Evolutionary conservation across 2,797 vertebrate species (phyloP).

Genomic region (Neomorphus geoffroyi): DNA sequence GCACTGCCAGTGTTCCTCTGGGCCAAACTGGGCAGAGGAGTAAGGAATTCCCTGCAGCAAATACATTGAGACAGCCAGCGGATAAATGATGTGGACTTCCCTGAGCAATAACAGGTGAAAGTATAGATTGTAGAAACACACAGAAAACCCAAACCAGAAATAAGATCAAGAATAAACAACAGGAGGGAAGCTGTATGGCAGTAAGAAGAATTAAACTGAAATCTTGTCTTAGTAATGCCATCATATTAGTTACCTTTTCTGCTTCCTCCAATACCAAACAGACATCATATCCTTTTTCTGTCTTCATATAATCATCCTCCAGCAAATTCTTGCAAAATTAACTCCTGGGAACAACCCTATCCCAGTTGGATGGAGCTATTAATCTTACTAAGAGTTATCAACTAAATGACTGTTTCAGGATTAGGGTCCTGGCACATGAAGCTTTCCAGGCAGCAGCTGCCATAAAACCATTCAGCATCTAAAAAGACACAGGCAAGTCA

Average conservation of each 20-base stretch:
- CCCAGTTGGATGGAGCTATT: not conserved
- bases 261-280: not conserved
- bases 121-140: not conserved
- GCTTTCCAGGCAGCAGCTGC: not conserved
- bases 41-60: not conserved
- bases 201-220: not conserved
- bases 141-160: not conserved
- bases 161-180: not conserved
- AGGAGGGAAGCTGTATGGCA: not conserved
- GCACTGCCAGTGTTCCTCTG: not conserved
- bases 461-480: not conserved
- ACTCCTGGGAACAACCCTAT: not conserved
- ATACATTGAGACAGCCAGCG: not conserved
- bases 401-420: not conserved
- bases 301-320: not conserved
- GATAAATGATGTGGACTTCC: not conserved
- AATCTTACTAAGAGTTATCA: not conserved
- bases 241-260: not conserved
- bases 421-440: not conserved
- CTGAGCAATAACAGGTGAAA: not conserved
- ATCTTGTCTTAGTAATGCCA: not conserved
- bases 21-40: not conserved
- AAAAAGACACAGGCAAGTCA: not conserved
- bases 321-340: not conserved
- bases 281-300: not conserved